These are phyloP conservation scores for Aphaenogaster floridana DNA, from an alignment of 1,140 invertebrate genomes.

Conservation along the genomic window DNA sequence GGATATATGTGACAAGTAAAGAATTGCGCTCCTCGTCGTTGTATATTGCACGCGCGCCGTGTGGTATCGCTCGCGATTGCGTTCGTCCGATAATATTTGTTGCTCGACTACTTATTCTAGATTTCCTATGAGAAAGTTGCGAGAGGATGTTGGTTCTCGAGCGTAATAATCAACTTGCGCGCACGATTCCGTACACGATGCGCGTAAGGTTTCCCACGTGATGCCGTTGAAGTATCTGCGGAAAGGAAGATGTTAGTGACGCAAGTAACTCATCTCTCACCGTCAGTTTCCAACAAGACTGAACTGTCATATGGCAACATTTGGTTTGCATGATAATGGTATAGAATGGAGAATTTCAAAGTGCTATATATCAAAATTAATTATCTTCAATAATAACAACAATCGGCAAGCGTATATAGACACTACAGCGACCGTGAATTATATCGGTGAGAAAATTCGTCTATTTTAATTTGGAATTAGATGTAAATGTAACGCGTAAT, in stretches of 20 bases:
- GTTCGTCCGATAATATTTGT: conserved; percentile 58
- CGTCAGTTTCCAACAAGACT: conserved; percentile 30
- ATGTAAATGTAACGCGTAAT: neutral
- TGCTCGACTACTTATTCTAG: conserved; percentile 54
- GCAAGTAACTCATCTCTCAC: conserved; percentile 49
- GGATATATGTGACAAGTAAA: conserved; percentile 28
- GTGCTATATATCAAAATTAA: conserved; percentile 14
- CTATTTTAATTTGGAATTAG: neutral
- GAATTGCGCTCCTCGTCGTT: conserved; percentile 20
- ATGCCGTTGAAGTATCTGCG: conserved; percentile 50
- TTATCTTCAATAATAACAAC: conserved; percentile 9
- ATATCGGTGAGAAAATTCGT: neutral
- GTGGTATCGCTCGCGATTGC: conserved; percentile 43
- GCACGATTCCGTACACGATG: conserved; percentile 28
- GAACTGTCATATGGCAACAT: conserved; percentile 3
- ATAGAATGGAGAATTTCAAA: neutral
- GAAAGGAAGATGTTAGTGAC: conserved; percentile 48
- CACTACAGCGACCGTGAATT: neutral
- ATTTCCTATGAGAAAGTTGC: conserved; percentile 61
- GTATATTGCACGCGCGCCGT: conserved; percentile 8
- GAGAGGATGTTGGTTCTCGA: conserved; percentile 37
- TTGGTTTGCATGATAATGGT: conserved; percentile 17
- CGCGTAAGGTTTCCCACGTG: conserved; percentile 55
- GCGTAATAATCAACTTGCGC: conserved; percentile 36
- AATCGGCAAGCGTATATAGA: neutral